These are phyloP conservation scores for Eupithecia subfuscata DNA, from an alignment of 2,888 invertebrate genomes.

Conservation along the genomic window DNA sequence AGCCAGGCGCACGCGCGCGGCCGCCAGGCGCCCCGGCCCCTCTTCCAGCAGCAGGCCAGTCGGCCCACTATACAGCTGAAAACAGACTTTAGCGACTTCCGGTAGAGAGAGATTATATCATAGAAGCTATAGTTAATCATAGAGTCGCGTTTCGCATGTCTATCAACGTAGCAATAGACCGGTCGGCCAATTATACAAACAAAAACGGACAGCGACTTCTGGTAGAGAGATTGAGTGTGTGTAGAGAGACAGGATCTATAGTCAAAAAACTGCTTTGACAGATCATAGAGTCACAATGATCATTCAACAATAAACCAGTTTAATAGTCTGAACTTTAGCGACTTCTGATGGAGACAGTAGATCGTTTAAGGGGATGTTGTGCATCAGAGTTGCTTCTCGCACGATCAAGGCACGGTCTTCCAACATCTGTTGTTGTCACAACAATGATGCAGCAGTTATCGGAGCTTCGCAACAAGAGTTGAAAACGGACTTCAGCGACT, in stretches of 20 bases:
- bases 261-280: too few species aligned
- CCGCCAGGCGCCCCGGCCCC: constrained; percentile 57
- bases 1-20: constrained; percentile 82
- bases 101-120: constrained; percentile 67
- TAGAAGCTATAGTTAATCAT: not conserved
- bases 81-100: constrained; percentile 97
- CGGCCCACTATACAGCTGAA: constrained; percentile 94
- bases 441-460: too few species aligned
- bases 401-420: too few species aligned
- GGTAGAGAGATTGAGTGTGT: constrained; percentile 67
- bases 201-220: constrained; percentile 97
- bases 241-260: too few species aligned
- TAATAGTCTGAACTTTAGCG: too few species aligned
- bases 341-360: too few species aligned
- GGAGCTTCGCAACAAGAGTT: too few species aligned
- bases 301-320: too few species aligned
- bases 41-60: constrained; percentile 67
- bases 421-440: too few species aligned
- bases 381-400: too few species aligned
- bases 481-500: too few species aligned
- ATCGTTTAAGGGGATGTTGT: too few species aligned
- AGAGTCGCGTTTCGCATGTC: not conserved
- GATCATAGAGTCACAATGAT: not conserved
- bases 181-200: constrained; percentile 83
- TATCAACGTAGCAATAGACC: not conserved